Conservation (phyloP, 1,140 invertebrate genomes). For the Phocides pigmalion region DNA sequence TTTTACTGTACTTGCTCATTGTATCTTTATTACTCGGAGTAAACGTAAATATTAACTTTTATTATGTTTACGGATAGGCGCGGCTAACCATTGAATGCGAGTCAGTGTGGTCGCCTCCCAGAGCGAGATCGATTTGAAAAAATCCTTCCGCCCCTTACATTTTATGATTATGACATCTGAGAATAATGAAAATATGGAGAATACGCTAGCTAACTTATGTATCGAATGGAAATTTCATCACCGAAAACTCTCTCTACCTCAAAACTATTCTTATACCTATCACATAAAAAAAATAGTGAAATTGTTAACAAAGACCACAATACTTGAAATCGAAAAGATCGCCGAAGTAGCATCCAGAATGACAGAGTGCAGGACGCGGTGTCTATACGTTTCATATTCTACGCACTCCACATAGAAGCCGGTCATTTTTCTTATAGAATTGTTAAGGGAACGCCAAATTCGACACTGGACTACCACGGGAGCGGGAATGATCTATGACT, state of each 20-base stretch:
- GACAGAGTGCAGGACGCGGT: not conserved
- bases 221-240: too few relatives aligned
- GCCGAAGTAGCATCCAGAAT: too few relatives aligned
- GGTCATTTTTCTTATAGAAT: slow-evolving; percentile 55
- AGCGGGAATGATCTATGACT: slow-evolving; percentile 67
- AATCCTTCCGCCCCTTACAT: slow-evolving; percentile 63
- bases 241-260: too few relatives aligned
- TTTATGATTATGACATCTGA: slow-evolving; percentile 66
- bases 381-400: not conserved
- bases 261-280: not conserved
- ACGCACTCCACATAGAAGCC: slow-evolving; percentile 45
- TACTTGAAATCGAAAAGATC: too few relatives aligned
- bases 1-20: slow-evolving; percentile 73
- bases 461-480: slow-evolving; percentile 56
- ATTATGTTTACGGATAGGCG: slow-evolving; percentile 77
- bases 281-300: too few relatives aligned
- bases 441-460: slow-evolving; percentile 68
- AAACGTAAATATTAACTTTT: slow-evolving; percentile 78
- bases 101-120: slow-evolving; percentile 75
- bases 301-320: too few relatives aligned
- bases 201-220: not conserved
- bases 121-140: slow-evolving; percentile 58
- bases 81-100: slow-evolving; percentile 52
- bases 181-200: not conserved
- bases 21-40: slow-evolving; percentile 74